Evolutionary conservation across 2,113 vertebrate species (phyloP).

Genomic region (Onychorhynchus coronatus): DNA sequence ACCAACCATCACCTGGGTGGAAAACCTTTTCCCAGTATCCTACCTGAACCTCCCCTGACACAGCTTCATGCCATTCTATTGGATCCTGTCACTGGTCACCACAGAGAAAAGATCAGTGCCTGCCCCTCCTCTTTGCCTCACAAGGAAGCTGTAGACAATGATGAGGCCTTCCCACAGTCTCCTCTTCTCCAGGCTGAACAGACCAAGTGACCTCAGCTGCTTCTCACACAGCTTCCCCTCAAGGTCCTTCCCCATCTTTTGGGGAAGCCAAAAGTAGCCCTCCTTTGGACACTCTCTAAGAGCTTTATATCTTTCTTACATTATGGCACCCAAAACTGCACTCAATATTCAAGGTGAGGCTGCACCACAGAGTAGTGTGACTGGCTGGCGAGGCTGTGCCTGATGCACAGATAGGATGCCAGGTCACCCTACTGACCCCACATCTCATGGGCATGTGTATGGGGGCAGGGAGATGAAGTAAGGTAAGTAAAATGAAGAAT

Average conservation of each 20-base stretch:
- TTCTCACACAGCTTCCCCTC: neutral
- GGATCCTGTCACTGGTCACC: neutral
- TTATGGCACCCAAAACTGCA: neutral
- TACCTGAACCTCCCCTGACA: neutral
- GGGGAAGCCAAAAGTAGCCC: no score
- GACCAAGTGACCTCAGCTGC: neutral
- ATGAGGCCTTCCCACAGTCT: neutral
- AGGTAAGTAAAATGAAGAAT: neutral
- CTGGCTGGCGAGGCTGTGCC: fast-evolving
- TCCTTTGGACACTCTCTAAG: neutral
- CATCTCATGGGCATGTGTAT: neutral
- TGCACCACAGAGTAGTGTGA: neutral
- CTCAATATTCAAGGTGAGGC: neutral
- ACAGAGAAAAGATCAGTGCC: neutral
- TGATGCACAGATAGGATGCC: neutral
- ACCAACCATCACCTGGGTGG: neutral
- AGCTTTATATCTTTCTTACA: neutral
- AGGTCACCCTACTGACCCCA: neutral
- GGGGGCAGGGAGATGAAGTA: neutral
- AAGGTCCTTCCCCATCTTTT: fast-evolving
- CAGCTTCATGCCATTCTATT: neutral
- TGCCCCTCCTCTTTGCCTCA: neutral
- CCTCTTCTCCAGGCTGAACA: neutral
- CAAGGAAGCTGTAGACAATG: neutral
- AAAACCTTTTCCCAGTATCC: neutral